phyloP scores from a whole-genome alignment of 2,113 vertebrate genomes.

The Penelope pileata region DNA sequence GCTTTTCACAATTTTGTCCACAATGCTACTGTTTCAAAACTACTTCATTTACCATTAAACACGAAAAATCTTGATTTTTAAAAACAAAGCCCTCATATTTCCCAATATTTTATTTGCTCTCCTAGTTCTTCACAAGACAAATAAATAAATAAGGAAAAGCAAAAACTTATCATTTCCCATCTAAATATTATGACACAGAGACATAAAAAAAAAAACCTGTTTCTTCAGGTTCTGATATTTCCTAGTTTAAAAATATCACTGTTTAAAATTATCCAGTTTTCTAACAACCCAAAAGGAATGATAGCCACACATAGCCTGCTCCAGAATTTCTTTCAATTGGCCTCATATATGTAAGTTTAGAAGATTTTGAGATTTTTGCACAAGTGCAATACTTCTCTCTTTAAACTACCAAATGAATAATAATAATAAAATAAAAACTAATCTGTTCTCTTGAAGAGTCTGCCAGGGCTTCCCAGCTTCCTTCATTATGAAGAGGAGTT shows the following conservation, averaged over 20 bases:
- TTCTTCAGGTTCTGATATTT: neutral
- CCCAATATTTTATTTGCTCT: too few relatives aligned
- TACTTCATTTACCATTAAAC: neutral
- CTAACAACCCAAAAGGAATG: neutral
- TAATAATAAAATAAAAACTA: neutral
- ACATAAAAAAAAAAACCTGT: neutral
- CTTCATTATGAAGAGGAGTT: neutral
- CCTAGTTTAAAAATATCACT: neutral
- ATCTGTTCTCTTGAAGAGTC: neutral
- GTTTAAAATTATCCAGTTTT: neutral
- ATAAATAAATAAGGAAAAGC: neutral
- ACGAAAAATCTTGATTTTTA: neutral
- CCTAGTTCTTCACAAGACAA: neutral
- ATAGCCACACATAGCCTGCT: neutral
- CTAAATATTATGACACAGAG: neutral
- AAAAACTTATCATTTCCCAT: neutral
- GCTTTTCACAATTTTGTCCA: neutral
- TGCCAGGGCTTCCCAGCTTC: neutral
- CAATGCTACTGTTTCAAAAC: neutral
- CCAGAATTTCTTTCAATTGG: neutral
- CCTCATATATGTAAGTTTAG: neutral
- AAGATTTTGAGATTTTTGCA: neutral
- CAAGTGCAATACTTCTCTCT: neutral
- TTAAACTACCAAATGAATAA: neutral
- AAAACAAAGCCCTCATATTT: fast-evolving